Percentiles rank a stretch among this genome's conserved stretches.
These are phyloP conservation scores for Caenorhabditis afra DNA, from an alignment of 2,888 invertebrate genomes.

Conservation along the genomic window DNA sequence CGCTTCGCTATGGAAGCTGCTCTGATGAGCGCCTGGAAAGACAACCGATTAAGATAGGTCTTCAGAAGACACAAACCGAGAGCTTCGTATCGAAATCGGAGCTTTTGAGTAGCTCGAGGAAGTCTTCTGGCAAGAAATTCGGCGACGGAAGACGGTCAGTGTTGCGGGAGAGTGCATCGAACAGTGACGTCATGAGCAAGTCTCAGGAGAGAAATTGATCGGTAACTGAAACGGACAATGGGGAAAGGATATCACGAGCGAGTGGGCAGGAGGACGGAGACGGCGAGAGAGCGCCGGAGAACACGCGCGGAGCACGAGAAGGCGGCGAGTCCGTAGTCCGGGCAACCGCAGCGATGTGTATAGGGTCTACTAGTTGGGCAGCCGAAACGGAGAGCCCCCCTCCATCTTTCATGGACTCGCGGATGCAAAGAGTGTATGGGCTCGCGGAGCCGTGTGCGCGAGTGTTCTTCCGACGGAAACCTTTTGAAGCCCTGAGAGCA, in stretches of 20 bases:
- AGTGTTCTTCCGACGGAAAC: not conserved
- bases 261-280: constrained; percentile 18
- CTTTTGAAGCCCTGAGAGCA: too few species aligned
- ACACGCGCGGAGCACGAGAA: constrained; percentile 26
- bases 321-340: constrained; percentile 26
- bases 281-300: constrained; percentile 4
- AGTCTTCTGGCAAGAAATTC: constrained; percentile 67
- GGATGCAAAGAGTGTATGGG: constrained; percentile 1
- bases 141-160: constrained; percentile 64
- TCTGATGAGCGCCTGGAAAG: constrained; percentile 67
- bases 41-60: not conserved
- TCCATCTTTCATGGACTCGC: too few species aligned
- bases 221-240: constrained; percentile 22
- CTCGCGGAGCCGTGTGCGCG: not conserved
- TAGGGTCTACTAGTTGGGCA: constrained; percentile 30
- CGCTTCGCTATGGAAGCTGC: constrained; percentile 61
- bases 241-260: constrained; percentile 34
- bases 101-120: constrained; percentile 63
- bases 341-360: constrained; percentile 34
- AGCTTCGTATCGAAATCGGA: constrained; percentile 68
- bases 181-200: constrained; percentile 50
- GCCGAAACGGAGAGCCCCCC: not conserved
- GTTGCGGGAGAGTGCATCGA: constrained; percentile 35
- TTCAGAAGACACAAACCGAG: constrained; percentile 48
- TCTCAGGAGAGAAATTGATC: constrained; percentile 15